Evolutionary conservation across 2,888 invertebrate genomes (phyloP), one percentile per base, ranked within the genome.

Genomic region (Lepidochrysops patricia): DNA sequence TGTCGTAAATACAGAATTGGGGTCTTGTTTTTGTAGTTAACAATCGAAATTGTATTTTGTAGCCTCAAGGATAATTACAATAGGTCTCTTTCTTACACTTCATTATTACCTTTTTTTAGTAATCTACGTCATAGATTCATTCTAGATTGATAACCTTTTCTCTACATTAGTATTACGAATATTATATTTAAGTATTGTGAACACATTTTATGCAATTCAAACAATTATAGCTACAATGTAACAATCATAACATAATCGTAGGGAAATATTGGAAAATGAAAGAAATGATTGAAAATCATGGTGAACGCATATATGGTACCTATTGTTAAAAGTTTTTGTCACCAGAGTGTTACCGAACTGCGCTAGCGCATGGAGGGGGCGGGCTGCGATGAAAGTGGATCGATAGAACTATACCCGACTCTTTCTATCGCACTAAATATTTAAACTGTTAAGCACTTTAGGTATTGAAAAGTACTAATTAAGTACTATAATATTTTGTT

Each of bases 311-410:
- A 32, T 52, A 62, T 62, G 37, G 49, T 54, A 7, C 27, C 25
- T 60, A 32, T 32, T 58, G 35, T 62, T 61, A 52, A 54, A 72
- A 76, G 72, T 71, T 72, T 76, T 83, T 81, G 87, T 84, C 84
- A 84, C 84, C 83, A 82, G 74, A 80, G 76, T 72, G 67, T 73
- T 74, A 82, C 75, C 75, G 79, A 83, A 82, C 82, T 80, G 76
- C 87, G 84, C 82, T 68, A 66, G 80, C 83, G 85, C 78, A 73
- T 79, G 79, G 83, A 73, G 82, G 84, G 82, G 74, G 69, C 69
- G 73, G 75, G 86, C 88, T 70, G 83, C 87, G 87, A 68, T 72
- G 67, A 63, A 65, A 64, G 64, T 62, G 71, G 57, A 72, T 65
- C 67, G 67, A 74, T 74, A 75, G 73, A 85, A 76, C 72, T 82